Conservation (phyloP, 2,888 invertebrate species). For the Callimorpha dominula region DNA sequence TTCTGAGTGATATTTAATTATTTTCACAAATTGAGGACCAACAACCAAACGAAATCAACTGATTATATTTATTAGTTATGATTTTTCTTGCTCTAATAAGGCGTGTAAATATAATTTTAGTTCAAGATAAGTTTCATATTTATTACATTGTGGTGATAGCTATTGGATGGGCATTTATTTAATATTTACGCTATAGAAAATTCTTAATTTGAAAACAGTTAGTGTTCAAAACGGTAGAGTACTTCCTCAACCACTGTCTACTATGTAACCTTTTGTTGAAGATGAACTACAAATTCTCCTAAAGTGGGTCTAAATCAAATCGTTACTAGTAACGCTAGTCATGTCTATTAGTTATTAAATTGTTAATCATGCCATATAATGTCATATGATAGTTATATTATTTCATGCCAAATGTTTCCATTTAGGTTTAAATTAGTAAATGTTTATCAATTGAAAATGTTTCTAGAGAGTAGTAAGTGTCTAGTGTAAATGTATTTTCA, state of each 20-base stretch:
- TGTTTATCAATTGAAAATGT: conserved; percentile 33
- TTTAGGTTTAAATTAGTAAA: conserved; percentile 46
- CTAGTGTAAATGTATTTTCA: conserved; percentile 54
- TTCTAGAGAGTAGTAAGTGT: conserved; percentile 28
- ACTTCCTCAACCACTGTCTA: neutral
- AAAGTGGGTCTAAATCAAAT: conserved; percentile 46
- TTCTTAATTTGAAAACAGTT: neutral
- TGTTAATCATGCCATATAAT: conserved; percentile 54
- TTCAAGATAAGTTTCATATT: conserved; percentile 34
- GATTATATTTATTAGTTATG: conserved; percentile 1
- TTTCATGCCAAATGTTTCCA: conserved; percentile 59
- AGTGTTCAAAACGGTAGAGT: neutral
- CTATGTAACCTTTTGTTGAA: neutral
- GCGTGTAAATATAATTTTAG: conserved; percentile 46
- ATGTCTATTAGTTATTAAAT: conserved; percentile 54
- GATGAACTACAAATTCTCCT: conserved; percentile 34
- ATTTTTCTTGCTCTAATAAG: neutral
- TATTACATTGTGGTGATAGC: conserved; percentile 34
- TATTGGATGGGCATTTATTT: conserved; percentile 35
- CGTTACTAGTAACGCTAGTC: conserved; percentile 70
- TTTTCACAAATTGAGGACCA: conserved; percentile 38
- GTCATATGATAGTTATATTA: conserved; percentile 48
- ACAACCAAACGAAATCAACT: conserved; percentile 24
- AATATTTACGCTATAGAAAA: conserved; percentile 8
- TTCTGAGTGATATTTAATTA: conserved; percentile 35